Percentiles rank a stretch among this genome's conserved stretches.
Evolutionary conservation across 2,888 invertebrate genomes (phyloP).

Genomic region (Drosophila antonietae): DNA sequence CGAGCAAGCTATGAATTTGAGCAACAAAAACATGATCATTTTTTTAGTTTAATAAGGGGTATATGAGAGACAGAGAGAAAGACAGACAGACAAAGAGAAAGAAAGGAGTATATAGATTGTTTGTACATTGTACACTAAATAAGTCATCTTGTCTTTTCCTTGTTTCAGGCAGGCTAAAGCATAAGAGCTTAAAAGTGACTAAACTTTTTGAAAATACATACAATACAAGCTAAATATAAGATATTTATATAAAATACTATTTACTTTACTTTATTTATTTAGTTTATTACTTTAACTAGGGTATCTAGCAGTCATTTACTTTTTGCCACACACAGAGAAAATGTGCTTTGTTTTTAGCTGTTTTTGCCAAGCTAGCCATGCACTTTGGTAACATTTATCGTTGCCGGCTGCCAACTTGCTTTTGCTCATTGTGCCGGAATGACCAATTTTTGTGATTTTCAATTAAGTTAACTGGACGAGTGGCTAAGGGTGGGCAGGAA

Average conservation of each 20-base stretch:
- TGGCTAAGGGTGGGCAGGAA: not conserved
- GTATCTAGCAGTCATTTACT: not conserved
- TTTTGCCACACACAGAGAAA: no score
- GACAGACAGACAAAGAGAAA: no score
- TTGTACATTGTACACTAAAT: no score
- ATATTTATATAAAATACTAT: not conserved
- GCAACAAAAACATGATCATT: not conserved
- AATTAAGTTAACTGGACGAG: conserved; percentile 73
- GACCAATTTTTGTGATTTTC: conserved; percentile 81
- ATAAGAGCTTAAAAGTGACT: not conserved
- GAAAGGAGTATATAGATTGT: no score
- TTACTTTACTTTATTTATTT: not conserved
- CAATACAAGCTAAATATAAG: no score
- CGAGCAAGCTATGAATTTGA: not conserved
- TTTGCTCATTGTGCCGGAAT: conserved; percentile 77
- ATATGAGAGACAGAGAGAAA: not conserved
- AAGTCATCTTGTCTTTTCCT: not conserved
- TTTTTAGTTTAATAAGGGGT: not conserved
- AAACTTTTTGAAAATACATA: not conserved
- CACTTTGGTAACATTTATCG: conserved; percentile 68
- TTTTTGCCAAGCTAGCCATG: conserved; percentile 43
- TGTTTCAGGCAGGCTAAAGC: not conserved
- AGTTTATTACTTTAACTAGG: not conserved
- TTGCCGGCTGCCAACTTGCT: conserved; percentile 66
- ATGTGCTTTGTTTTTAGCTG: conserved; percentile 24